phyloP scores from a whole-genome alignment of 2,888 invertebrate genomes.

The Aphodius sticticus region DNA sequence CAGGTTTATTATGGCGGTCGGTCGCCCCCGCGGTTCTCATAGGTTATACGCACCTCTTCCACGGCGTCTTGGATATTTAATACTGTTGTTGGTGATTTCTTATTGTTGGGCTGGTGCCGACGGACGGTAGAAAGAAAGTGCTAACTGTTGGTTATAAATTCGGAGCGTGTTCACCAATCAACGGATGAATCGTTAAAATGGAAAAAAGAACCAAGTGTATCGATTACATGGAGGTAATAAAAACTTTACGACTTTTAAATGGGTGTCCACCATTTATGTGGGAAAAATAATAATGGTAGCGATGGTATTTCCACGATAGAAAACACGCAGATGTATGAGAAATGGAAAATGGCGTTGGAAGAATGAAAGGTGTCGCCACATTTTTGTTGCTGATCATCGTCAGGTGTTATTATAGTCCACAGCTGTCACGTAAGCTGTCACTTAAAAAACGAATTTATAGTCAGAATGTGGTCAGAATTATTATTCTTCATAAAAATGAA shows the following conservation, averaged over 20 bases:
- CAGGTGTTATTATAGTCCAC: too few species aligned
- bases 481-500: too few species aligned
- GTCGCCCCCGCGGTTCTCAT: too few species aligned
- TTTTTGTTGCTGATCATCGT: too few species aligned
- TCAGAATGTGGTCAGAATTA: too few species aligned
- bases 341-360: too few species aligned
- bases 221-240: neutral
- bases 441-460: too few species aligned
- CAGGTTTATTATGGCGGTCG: neutral
- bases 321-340: neutral
- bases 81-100: neutral
- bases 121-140: neutral
- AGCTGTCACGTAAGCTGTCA: too few species aligned
- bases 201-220: neutral
- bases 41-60: neutral
- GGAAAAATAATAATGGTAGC: neutral
- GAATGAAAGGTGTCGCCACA: too few species aligned
- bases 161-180: neutral
- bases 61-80: neutral
- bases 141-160: neutral
- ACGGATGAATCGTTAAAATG: neutral
- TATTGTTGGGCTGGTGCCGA: neutral
- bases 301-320: neutral
- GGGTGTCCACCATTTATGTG: neutral
- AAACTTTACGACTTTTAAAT: neutral